Conservation (phyloP, 2,797 vertebrate genomes). For the Gadopsis marmoratus region DNA sequence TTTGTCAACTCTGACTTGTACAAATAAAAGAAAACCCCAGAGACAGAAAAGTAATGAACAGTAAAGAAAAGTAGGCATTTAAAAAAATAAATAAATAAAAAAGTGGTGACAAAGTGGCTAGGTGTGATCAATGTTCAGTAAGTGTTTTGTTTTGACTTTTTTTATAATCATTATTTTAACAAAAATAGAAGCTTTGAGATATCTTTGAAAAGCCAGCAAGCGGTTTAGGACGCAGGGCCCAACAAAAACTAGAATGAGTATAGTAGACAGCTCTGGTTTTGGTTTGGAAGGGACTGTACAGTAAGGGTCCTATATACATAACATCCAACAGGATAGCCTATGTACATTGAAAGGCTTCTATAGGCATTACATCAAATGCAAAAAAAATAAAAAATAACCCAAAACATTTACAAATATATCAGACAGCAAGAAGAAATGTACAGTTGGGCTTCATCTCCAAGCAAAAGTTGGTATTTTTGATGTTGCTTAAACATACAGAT, state of each 20-base stretch:
- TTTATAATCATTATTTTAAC: conserved; percentile 85
- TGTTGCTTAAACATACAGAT: conserved; percentile 12
- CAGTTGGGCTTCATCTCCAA: conserved; percentile 57
- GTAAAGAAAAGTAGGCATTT: conserved; percentile 73
- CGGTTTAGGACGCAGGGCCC: conserved; percentile 58
- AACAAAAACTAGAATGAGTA: conserved; percentile 71
- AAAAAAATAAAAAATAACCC: conserved; percentile 41
- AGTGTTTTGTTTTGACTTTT: conserved; percentile 80
- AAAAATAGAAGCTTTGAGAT: conserved; percentile 89
- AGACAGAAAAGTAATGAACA: conserved; percentile 53
- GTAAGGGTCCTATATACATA: conserved; percentile 76
- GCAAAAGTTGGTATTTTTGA: conserved; percentile 39
- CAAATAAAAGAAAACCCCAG: conserved; percentile 70
- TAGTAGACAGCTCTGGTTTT: conserved; percentile 81
- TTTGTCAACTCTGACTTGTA: conserved; percentile 77
- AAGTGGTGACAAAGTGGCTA: conserved; percentile 84
- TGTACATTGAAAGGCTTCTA: conserved; percentile 79
- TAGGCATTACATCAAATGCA: conserved; percentile 75
- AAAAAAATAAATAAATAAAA: conserved; percentile 43
- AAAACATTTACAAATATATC: conserved; percentile 39
- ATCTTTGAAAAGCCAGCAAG: conserved; percentile 82
- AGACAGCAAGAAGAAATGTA: conserved; percentile 61
- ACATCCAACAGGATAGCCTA: conserved; percentile 73
- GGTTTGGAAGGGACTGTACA: conserved; percentile 80
- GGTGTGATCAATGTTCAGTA: conserved; percentile 83